phyloP scores from a whole-genome alignment of 92 coral and sea anemone species.

The Virgularia gustaviana region DNA sequence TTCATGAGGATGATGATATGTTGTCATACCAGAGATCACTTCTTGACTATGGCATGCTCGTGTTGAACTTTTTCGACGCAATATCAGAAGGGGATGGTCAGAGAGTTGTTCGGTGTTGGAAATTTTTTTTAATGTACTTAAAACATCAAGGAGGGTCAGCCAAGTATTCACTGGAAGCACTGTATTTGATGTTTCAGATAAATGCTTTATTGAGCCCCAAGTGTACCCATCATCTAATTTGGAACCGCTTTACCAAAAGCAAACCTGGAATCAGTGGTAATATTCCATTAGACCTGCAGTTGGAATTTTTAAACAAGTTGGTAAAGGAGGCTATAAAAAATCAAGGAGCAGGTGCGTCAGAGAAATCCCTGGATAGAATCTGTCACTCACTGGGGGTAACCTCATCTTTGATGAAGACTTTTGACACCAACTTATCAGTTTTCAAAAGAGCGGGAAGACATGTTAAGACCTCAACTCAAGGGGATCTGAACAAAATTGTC shows the following conservation, averaged over 20 bases:
- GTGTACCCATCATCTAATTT: background rate
- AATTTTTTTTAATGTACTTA: background rate
- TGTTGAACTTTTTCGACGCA: conserved; percentile 46
- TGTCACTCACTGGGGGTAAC: conserved; percentile 60
- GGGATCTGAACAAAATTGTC: background rate
- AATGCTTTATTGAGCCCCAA: conserved; percentile 1
- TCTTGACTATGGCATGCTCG: conserved; percentile 63
- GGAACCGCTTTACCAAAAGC: background rate
- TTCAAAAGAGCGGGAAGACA: conserved; percentile 4
- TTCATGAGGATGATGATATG: conserved; percentile 58
- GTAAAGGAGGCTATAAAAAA: conserved; percentile 56
- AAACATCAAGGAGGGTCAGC: background rate
- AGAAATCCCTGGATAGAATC: conserved; percentile 53
- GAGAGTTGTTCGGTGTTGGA: background rate
- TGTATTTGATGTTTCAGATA: background rate
- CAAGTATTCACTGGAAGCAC: background rate
- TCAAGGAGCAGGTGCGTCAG: conserved; percentile 62
- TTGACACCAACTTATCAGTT: conserved; percentile 29
- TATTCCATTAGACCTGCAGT: conserved; percentile 43
- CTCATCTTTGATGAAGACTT: conserved; percentile 34
- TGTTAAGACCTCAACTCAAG: background rate
- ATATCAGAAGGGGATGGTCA: conserved; percentile 45
- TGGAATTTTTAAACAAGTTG: conserved; percentile 10
- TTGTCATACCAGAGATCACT: conserved; percentile 62
- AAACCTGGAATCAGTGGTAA: conserved; percentile 4